Percentiles rank a stretch among this genome's conserved stretches.
phyloP scores from a whole-genome alignment of 1,140 invertebrate species.

The Lordiphosa stackelbergi region DNA sequence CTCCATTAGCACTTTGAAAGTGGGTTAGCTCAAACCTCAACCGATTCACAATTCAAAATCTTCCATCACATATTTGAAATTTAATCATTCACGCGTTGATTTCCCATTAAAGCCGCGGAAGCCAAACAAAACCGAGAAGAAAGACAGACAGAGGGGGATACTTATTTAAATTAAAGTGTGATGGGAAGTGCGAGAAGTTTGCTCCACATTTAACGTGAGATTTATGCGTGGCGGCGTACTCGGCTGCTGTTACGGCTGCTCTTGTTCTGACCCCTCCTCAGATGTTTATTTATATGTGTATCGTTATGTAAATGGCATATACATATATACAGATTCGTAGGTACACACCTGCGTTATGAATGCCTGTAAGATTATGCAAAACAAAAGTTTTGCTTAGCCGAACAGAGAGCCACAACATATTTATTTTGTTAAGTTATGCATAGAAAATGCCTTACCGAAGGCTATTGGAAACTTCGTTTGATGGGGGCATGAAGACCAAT shows the following conservation, averaged over 20 bases:
- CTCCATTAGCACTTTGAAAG: conserved; percentile 26
- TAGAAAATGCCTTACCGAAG: conserved; percentile 5
- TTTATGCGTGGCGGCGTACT: conserved; percentile 58
- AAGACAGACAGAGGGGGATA: conserved; percentile 13
- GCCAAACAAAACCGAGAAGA: no score
- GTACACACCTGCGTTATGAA: conserved; percentile 52
- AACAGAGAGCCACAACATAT: conserved; percentile 22
- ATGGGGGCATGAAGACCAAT: conserved; percentile 21
- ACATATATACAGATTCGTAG: conserved; percentile 16
- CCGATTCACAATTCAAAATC: conserved; percentile 4
- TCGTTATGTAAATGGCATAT: conserved; percentile 45
- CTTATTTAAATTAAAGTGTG: conserved; percentile 20
- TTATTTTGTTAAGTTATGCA: conserved; percentile 27
- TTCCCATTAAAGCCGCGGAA: conserved; percentile 30
- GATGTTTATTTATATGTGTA: conserved; percentile 65
- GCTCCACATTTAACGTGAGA: conserved; percentile 70
- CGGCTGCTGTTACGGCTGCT: not conserved
- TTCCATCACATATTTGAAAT: conserved; percentile 39
- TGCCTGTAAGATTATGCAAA: conserved; percentile 51
- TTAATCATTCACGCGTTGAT: conserved; percentile 40
- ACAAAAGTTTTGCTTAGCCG: conserved; percentile 14
- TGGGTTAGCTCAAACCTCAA: conserved; percentile 28
- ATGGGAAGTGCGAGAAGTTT: conserved; percentile 42
- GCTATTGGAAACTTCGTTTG: conserved; percentile 8
- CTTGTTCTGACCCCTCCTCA: conserved; percentile 28